Evolutionary conservation across 37 sponge, comb jelly and placozoan species (phyloP).

Genomic region (Ephydatia muelleri): DNA sequence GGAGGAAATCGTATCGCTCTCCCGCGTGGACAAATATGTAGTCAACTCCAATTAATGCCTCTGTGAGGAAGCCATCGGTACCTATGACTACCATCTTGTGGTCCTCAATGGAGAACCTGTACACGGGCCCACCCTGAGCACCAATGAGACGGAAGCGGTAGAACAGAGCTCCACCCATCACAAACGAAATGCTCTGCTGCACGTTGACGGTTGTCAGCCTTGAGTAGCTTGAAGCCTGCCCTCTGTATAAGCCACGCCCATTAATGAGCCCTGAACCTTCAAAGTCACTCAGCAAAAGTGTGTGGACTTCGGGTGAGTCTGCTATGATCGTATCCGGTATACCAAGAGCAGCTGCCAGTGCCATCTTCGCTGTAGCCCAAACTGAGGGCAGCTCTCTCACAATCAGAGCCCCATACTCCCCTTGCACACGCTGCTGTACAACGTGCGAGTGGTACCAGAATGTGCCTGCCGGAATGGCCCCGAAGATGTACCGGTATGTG

Average conservation of each 20-base stretch:
- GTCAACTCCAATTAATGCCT: conserved; percentile 49
- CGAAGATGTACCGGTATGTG: conserved; percentile 61
- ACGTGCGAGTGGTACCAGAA: conserved; percentile 89
- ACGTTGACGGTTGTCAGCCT: conserved; percentile 50
- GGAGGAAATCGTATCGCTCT: conserved; percentile 81
- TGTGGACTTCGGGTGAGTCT: background rate
- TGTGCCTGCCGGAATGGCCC: conserved; percentile 63
- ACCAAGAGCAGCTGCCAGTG: background rate
- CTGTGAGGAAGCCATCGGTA: conserved; percentile 68
- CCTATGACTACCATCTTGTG: conserved; percentile 73
- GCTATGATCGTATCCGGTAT: background rate
- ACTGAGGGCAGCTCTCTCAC: conserved; percentile 32
- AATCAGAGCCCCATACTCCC: conserved; percentile 70
- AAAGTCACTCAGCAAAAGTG: background rate
- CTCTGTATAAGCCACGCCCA: conserved; percentile 55
- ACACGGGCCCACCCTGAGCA: conserved; percentile 53
- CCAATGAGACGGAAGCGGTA: conserved; percentile 83
- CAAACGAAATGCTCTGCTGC: conserved; percentile 11
- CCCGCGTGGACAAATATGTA: conserved; percentile 75
- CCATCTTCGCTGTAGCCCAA: background rate
- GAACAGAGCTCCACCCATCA: conserved; percentile 24
- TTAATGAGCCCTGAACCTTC: conserved; percentile 68
- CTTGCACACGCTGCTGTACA: conserved; percentile 57
- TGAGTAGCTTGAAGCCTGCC: conserved; percentile 19
- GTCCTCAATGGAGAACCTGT: conserved; percentile 71